Conservation (phyloP, 2,797 vertebrate species). For the Agapornis canus region DNA sequence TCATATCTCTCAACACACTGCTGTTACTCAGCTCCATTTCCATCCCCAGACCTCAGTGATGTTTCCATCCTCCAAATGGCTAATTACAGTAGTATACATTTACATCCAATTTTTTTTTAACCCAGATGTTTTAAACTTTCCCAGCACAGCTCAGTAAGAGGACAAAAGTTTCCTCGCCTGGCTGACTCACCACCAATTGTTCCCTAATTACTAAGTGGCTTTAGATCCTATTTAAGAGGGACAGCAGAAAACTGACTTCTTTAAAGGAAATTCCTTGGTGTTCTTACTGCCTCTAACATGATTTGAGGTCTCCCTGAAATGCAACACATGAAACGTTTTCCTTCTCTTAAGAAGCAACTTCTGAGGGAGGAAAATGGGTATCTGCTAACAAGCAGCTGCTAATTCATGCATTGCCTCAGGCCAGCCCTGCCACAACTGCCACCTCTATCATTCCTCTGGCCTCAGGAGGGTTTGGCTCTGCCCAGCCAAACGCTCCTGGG, state of each 20-base stretch:
- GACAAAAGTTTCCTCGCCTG: background rate
- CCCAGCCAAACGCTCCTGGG: background rate
- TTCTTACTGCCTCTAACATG: background rate
- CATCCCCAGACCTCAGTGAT: background rate
- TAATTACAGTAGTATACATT: background rate
- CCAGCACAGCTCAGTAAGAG: background rate
- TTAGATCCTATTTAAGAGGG: background rate
- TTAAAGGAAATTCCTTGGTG: background rate
- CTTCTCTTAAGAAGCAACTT: background rate
- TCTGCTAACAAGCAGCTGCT: background rate
- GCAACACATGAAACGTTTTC: background rate
- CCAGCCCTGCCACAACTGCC: background rate
- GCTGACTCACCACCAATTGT: background rate
- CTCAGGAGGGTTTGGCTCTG: background rate
- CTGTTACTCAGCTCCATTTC: background rate
- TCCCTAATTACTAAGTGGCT: background rate
- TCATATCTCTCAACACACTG: rapidly evolving
- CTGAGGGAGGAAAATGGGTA: background rate
- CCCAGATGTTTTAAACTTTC: background rate
- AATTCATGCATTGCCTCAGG: background rate
- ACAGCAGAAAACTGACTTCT: background rate
- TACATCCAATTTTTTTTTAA: background rate
- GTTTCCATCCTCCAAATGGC: background rate
- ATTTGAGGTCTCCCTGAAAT: background rate
- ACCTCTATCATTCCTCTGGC: rapidly evolving